Evolutionary conservation across 2,888 invertebrate genomes (phyloP), one percentile per base, ranked within the genome.

Genomic region (Nymphalis c-album): DNA sequence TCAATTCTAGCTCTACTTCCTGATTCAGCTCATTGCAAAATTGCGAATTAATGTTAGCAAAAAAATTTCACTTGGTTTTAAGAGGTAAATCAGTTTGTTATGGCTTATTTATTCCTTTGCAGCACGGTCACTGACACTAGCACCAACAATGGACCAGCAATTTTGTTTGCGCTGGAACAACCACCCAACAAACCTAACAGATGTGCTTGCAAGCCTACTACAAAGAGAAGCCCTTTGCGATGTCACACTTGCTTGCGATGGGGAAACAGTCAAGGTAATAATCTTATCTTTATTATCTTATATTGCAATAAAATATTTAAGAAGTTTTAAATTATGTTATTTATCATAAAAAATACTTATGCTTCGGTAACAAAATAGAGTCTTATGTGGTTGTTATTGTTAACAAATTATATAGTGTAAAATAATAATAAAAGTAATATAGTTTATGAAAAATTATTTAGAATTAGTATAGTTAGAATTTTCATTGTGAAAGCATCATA

Each of bases 81-180:
- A 79, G 81, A 83, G 81, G 20, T 63, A 40, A 57, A 57, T 57
- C 31, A 8, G 53, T 59, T 64, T 82, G 81, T 81, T 78, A 80
- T 82, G 78, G 80, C 80, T 84, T 81, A 81, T 82, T 58, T 72
- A 73, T 78, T 80, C 73, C 80, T 69, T 73, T 91, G 78, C 90
- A 93, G 93, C 90, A 89, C 92, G 91, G 87, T 88, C 93, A 91
- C 89, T 93, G 92, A 92, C 93, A 91, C 84, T 90, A 89, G 88
- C 91, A 87, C 90, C 91, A 81, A 93, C 92, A 87, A 94, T 94
- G 94, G 94, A 95, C 94, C 96, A 95, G 92, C 97, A 97, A 94
- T 97, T 97, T 93, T 97, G 97, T 93, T 95, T 97, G 90, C 96
- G 97, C 94, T 97, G 97, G 97, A 97, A 97, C 94, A 97, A 97